Base-by-base conservation (phyloP, 2,797 vertebrate species). In the Cygnus olor region DNA sequence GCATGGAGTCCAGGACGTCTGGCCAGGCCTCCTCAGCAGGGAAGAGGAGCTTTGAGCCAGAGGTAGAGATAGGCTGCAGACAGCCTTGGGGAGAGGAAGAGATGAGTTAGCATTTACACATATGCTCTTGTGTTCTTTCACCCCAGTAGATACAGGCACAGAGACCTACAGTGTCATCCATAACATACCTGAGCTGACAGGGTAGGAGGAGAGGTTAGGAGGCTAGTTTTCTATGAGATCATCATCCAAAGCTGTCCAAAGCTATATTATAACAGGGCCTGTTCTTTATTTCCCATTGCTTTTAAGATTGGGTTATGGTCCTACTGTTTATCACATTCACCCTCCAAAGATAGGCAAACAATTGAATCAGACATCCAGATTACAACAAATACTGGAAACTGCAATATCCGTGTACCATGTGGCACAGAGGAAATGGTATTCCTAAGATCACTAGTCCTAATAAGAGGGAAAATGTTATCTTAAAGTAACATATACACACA, bases 241-340 rank as follows among this genome's bases (percentile, higher is more conserved):
- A 80, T 74, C 19, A 87, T 83, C 57, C 72, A 76, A 87, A 95
- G 60, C 45, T 89, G 42, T 69, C 34, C 68, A 90, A 90, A 92
- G 89, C 82, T 70, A 36, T 47, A 51, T 90, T 89, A 87, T 83
- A 96, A 68, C 34, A 34, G 49, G 47, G 1, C 11, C 40, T 72
- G 53, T 69, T 92, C 61, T 94, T 95, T 95, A 95, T 96, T 96
- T 93, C 95, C 94, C 91, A 83, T 92, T 93, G 94, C 91, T 92
- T 96, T 95, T 78, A 90, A 95, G 91, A 95, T 94, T 96, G 91
- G 74, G 94, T 96, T 95, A 95, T 87, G 72, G 69, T 89, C 86
- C 51, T 85, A 72, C n/a, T 85, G 79, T 91, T 94, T 96, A 96
- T 96, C 95, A 90, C 95, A 96, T 96, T 95, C 90, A 76, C 49